Evolutionary conservation across 2,113 vertebrate genomes (phyloP).

Genomic region (Aldabrachelys gigantea): DNA sequence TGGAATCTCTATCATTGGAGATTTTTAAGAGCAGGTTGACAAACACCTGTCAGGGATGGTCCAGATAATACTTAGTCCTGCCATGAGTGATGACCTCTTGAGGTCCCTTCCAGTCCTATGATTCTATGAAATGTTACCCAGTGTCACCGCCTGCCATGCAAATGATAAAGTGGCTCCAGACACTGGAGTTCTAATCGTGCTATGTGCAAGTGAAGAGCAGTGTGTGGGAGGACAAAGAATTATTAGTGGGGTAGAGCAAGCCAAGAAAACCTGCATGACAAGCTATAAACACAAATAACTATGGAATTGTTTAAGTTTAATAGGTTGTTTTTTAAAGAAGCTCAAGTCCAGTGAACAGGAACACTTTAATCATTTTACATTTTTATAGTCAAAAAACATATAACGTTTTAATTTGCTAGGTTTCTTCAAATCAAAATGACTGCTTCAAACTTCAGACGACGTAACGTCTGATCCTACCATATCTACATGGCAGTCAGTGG

Average conservation of each 20-base stretch:
- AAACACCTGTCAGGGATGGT: too few species aligned
- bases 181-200: accelerated
- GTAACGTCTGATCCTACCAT: accelerated
- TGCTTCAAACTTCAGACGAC: background rate
- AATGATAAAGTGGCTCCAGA: background rate
- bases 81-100: too few species aligned
- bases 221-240: accelerated
- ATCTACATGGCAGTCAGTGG: background rate
- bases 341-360: background rate
- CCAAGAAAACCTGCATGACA: background rate
- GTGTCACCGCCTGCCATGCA: background rate
- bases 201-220: background rate
- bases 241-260: background rate
- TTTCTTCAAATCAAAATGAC: background rate
- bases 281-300: background rate
- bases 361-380: background rate
- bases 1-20: too few species aligned
- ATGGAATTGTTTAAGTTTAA: background rate
- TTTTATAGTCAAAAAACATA: background rate
- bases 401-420: background rate
- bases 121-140: too few species aligned
- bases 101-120: too few species aligned
- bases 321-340: background rate
- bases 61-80: too few species aligned
- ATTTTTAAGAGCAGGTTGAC: too few species aligned